Evolutionary conservation across 2,113 vertebrate species (phyloP), one percentile per base, ranked within the genome.

Genomic region (Zapornia atra): DNA sequence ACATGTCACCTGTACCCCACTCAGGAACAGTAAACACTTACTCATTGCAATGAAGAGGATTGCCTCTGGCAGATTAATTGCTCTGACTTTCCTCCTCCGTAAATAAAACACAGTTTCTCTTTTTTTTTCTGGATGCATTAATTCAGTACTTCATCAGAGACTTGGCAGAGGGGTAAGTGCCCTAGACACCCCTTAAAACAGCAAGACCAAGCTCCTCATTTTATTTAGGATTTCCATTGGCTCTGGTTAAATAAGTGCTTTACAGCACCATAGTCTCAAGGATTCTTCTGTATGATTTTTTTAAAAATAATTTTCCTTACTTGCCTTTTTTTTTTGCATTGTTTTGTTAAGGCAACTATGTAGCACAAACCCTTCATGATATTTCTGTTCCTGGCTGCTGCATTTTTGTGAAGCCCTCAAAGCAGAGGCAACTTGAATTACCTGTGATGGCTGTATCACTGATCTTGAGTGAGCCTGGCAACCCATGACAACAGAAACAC

Each of bases 11-110:
- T 73, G 70, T 42, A 79, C 26, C 65, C 48, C 63, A 59, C 63
- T 96, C 77, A 85, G 86, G 44, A 96, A 54, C 50, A 78, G 64
- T 71, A 89, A 94, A 96, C 65, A 89, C 63, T 84, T 90, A 86
- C 33, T 93, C 80, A 65, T 28, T 94, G 78, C 42, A 88, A 69
- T 42, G 76, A 90, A 96, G 70, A 96, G 48, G 40, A 91, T 61
- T 65, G 70, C 71, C 69, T 91, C 70, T 59, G 84, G 88, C 86
- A 96, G 59, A 77, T 79, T 40, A 92, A 94, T 81, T 82, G 59
- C n/a, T 92, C 59, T 79, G 56, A 78, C 22, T 89, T 46, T 48
- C 33, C 54, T 83, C 59, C 59, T 86, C 46, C 31, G 42, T 36
- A 68, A 91, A 40, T 70, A 86, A 91, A 89, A 82, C 54, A 88